phyloP scores from a whole-genome alignment of 2,113 vertebrate genomes.

The Oplegnathus fasciatus region DNA sequence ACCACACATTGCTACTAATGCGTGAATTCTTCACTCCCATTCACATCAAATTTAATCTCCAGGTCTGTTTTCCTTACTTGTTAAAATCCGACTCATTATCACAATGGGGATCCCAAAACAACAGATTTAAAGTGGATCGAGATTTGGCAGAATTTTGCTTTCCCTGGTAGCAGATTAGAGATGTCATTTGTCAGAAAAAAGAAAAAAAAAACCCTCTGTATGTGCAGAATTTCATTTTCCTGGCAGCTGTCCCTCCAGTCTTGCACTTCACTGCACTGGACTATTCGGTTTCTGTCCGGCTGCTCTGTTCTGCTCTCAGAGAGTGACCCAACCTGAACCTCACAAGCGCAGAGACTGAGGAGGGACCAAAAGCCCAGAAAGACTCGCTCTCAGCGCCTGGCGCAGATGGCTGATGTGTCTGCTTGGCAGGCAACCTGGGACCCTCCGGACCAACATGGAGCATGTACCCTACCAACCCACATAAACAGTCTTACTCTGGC shows the following conservation, averaged over 20 bases:
- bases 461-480: constrained; percentile 3
- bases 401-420: constrained; percentile 44
- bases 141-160: constrained; percentile 20
- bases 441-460: constrained; percentile 26
- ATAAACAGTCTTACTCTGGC: constrained; percentile 11
- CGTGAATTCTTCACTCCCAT: constrained; percentile 14
- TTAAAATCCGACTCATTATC: constrained; percentile 28
- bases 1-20: neutral
- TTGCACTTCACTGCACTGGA: constrained; percentile 26
- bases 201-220: neutral
- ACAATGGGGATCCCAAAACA: constrained; percentile 40
- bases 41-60: constrained; percentile 29
- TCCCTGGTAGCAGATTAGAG: constrained; percentile 27
- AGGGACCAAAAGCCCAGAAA: constrained; percentile 25
- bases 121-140: constrained; percentile 23
- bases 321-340: constrained; percentile 54
- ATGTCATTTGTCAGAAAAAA: constrained; percentile 8
- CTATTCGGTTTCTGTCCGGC: constrained; percentile 17
- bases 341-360: constrained; percentile 28
- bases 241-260: constrained; percentile 28
- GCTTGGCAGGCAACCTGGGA: constrained; percentile 48
- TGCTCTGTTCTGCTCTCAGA: constrained; percentile 19
- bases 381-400: constrained; percentile 20
- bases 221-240: constrained; percentile 16
- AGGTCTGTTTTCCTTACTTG: constrained; percentile 22